These are phyloP conservation scores for Lates japonicus DNA, from an alignment of 2,797 vertebrate species.

Conservation along the genomic window DNA sequence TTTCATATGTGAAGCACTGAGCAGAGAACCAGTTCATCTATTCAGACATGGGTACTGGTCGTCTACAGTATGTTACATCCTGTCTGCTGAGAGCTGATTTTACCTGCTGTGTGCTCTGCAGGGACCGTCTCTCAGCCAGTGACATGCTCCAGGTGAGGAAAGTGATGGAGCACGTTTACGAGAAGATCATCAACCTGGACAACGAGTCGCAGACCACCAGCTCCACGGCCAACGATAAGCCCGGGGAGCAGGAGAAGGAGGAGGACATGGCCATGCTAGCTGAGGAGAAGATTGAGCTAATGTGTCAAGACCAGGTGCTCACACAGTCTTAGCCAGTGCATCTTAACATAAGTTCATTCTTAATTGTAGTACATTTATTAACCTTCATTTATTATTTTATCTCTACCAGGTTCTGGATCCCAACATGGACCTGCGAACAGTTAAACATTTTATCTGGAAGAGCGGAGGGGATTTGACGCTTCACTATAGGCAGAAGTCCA, in stretches of 20 bases:
- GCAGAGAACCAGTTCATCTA: background rate
- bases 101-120: conserved; percentile 56
- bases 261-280: conserved; percentile 97
- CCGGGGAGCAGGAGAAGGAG: conserved; percentile 97
- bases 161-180: conserved; percentile 99
- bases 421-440: conserved; percentile 99
- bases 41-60: background rate
- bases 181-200: conserved; percentile 99
- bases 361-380: background rate
- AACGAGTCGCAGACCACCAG: conserved; percentile 99
- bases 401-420: conserved; percentile 94
- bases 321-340: background rate
- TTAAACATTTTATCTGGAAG: conserved; percentile 99
- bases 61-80: background rate
- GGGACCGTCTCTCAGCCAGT: conserved; percentile 97
- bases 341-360: background rate
- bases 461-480: conserved; percentile 98
- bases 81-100: background rate
- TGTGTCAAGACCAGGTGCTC: conserved; percentile 98
- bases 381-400: background rate
- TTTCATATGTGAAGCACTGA: background rate
- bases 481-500: conserved; percentile 98
- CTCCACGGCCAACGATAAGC: conserved; percentile 98
- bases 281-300: conserved; percentile 98
- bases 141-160: conserved; percentile 99